phyloP scores from a whole-genome alignment of 2,113 vertebrate genomes.

The Chaetodon auriga region DNA sequence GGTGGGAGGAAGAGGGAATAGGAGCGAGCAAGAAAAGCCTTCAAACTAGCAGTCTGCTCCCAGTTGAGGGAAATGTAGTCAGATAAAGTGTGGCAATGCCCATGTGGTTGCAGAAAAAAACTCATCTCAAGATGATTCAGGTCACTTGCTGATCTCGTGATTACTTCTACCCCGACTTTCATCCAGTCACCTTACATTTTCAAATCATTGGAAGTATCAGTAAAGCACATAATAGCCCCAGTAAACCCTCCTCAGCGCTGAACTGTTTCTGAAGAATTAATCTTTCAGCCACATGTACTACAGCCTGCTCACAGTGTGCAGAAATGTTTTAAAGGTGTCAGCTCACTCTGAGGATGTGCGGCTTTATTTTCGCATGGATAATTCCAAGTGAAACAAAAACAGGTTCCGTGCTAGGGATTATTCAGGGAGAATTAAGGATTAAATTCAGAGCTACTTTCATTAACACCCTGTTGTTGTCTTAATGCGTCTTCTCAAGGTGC shows the following conservation, averaged over 20 bases:
- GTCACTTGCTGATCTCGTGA: slow-evolving; percentile 11
- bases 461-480: slow-evolving; percentile 1
- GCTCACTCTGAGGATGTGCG: not conserved
- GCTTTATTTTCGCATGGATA: slow-evolving; percentile 5
- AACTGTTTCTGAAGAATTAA: not conserved
- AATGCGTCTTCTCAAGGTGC: not conserved
- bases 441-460: slow-evolving; percentile 26
- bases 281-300: not conserved
- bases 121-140: slow-evolving; percentile 23
- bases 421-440: slow-evolving; percentile 26
- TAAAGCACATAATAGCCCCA: not conserved
- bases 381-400: slow-evolving; percentile 25
- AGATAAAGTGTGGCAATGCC: slow-evolving; percentile 52
- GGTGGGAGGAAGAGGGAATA: slow-evolving; percentile 63
- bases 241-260: not conserved
- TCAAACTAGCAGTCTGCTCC: slow-evolving; percentile 54
- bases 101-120: slow-evolving; percentile 37
- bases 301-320: no score
- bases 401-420: slow-evolving; percentile 32
- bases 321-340: not conserved
- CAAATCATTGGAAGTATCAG: not conserved
- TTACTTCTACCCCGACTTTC: slow-evolving; percentile 12
- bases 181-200: slow-evolving; percentile 18
- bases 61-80: slow-evolving; percentile 53
- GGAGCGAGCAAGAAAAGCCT: slow-evolving; percentile 50